Evolutionary conservation across 2,797 vertebrate genomes (phyloP), one percentile per base, ranked within the genome.

Genomic region (Sebastes hopkinsi): DNA sequence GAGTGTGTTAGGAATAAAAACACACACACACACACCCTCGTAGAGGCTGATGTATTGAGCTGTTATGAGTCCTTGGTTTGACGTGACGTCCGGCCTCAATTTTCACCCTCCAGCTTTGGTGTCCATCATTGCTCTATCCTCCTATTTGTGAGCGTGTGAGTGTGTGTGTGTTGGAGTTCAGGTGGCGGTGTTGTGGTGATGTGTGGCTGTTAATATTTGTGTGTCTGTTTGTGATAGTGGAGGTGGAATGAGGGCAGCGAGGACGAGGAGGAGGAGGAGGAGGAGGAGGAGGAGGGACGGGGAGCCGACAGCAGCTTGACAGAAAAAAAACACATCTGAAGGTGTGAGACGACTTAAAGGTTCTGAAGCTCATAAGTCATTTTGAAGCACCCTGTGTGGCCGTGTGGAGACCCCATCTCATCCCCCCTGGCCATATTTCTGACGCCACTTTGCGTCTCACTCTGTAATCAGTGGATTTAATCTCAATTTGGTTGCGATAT

Each of bases 11-110:
- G 8, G 9, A 79, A 70, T 36, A 30, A 60, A 73, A 67, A 70
- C 16, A 10, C 67, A 67, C 77, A 79, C 74, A 61, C 60, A 76
- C 74, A 75, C 46, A 71, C 79, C 4, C 36, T 70, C 27, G 67
- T 13, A 5, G 38, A 11, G 68, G 38, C 66, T 81, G 82, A 83
- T 74, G 77, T 73, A 78, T 88, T 42, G 65, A 80, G 86, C 66
- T 58, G 83, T 88, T 85, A 70, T 75, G 73, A 89, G 83, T 89
- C 82, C 79, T 90, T 84, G 86, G 81, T 82, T 77, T 90, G 90
- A 91, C 83, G 56, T 65, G 78, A 78, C 23, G 89, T 82, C 68
- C 72, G 42, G 86, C 88, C 85, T 93, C 90, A 92, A 94, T 94
- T 93, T 90, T 92, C 86, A 84, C 88, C 87, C 64, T 88, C 79